Evolutionary conservation across 2,113 vertebrate genomes (phyloP).

Genomic region (Alethe diademata): DNA sequence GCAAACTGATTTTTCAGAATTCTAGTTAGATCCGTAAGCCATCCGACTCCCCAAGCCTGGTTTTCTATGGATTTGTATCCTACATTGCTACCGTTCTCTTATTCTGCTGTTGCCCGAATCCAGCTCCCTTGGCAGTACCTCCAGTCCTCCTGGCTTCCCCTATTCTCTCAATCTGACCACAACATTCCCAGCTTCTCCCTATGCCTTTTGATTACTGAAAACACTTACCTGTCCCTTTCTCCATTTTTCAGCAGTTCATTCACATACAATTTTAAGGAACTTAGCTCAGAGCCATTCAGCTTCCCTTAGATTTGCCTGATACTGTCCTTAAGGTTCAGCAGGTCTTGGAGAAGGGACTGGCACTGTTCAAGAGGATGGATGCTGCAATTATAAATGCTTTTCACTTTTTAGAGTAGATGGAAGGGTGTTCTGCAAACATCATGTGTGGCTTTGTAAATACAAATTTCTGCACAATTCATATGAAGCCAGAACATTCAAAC

Average conservation of each 20-base stretch:
- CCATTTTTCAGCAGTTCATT: background rate
- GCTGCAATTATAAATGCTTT: background rate
- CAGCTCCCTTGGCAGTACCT: background rate
- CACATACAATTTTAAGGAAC: background rate
- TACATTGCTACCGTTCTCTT: background rate
- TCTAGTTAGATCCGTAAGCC: background rate
- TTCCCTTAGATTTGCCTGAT: background rate
- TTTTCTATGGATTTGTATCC: background rate
- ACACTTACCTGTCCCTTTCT: background rate
- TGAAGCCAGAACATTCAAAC: background rate
- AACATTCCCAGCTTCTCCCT: background rate
- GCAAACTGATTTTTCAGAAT: background rate
- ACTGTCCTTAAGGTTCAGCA: background rate
- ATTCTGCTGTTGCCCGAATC: background rate
- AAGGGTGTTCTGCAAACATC: background rate
- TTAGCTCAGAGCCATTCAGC: background rate
- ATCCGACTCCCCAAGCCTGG: background rate
- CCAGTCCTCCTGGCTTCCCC: background rate
- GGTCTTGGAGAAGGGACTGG: background rate
- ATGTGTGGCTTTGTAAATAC: background rate
- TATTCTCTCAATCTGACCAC: background rate
- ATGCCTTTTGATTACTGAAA: background rate
- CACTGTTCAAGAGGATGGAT: background rate
- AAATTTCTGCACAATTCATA: background rate
- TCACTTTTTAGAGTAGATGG: background rate